Evolutionary conservation across 2,888 invertebrate species (phyloP), one percentile per base, ranked within the genome.

Genomic region (Rhagium mordax): DNA sequence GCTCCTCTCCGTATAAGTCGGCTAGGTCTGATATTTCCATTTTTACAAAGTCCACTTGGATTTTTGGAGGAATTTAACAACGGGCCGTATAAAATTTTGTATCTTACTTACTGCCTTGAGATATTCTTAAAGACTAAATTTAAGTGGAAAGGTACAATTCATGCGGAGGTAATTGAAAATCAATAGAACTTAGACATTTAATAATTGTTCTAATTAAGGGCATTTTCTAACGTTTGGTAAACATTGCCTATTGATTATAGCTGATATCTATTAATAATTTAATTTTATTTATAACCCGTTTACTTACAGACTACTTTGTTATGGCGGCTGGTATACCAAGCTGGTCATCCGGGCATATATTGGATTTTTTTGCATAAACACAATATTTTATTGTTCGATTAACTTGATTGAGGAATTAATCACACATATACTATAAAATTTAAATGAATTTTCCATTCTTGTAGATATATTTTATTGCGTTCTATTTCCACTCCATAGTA

Each of bases 1-100:
- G 72, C 68, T 82, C 80, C 64, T 83, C 79, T 0, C 83, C 84
- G 61, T 84, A 83, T 8, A 84, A 60, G 69, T 83, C 78, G 2
- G 80, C 81, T 62, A 83, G 72, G 67, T 84, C 82, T 71, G 77
- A 74, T 10, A 79, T 27, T 53, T 79, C 72, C 77, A 80, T 79
- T 20, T 68, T 70, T 29, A 16, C 7, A 4, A 29, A 29, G 29
- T n/a, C n/a, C n/a, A n/a, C n/a, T n/a, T n/a, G n/a, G n/a, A n/a
- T n/a, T n/a, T n/a, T n/a, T n/a, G n/a, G n/a, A n/a, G n/a, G n/a
- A n/a, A n/a, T 6, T 29, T 29, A 29, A 8, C 1, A 29, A 29
- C 29, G 27, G 3, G 6, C 3, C 6, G 8, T 29, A 29, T 6
- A 6, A 29, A 29, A 4, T 2, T 6, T 29, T 29, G 10, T 33